Evolutionary conservation across 1,140 invertebrate species (phyloP), one percentile per base, ranked within the genome.

Genomic region (Triops cancriformis): DNA sequence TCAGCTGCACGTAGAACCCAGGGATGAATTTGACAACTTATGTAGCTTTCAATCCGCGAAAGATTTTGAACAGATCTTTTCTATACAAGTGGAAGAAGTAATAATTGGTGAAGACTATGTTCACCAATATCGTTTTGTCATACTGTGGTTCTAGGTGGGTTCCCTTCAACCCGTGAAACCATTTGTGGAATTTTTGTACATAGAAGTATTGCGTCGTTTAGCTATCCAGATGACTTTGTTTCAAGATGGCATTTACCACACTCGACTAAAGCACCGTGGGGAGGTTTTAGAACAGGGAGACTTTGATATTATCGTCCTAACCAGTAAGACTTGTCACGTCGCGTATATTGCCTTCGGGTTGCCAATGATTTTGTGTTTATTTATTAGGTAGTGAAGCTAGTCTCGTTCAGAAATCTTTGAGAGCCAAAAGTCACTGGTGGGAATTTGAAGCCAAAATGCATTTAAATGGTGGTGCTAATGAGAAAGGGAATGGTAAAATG

Each of bases 251-350:
- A 93, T 93, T 82, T 94, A 91, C 84, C 89, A 91, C 81, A 93
- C 93, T n/a, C 89, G 89, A 75, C 91, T 97, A 26, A 91, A 89
- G 80, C 94, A 94, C 83, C 88, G 90, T 73, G 90, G 91, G 72
- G 87, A 90, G 77, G 89, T 92, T 81, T 85, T 97, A 80, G 92
- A 93, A 81, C 96, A 96, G 85, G 95, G 94, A 18, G 92, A 95
- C 83, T 97, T 97, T 83, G 93, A 96, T 84, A 94, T 96, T 82
- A 93, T 97, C 81, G 94, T 95, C 28, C 87, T 97, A 72, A 94
- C 91, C 81, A 90, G 93, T 94, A 86, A 88, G 91, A 12, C 27
- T 28, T 12, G 72, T 37, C 27, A 28, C 2, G 12, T 43, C 72
- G 28, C 27, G 42, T 73, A 80, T 73, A 72, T 79, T 77, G 42